Evolutionary conservation across 2,797 vertebrate genomes (phyloP), one percentile per base, ranked within the genome.

Genomic region (Sebastes hubbsi): DNA sequence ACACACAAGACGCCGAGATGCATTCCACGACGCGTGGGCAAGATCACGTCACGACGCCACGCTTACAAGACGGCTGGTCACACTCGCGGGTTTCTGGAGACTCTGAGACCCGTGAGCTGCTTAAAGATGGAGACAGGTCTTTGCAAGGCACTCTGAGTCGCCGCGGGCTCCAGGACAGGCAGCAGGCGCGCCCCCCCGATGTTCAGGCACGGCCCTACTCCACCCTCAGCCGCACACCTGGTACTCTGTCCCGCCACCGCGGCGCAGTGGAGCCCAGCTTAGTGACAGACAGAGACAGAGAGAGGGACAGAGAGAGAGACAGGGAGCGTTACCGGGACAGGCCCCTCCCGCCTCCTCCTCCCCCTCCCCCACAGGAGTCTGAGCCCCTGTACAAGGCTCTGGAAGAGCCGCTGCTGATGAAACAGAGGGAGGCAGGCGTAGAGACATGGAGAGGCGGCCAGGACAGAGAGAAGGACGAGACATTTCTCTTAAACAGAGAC

Each of bases 381-480:
- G 97, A 98, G 93, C 96, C 97, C 59, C 94, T 98, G 80, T 98
- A 98, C 93, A 97, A 97, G 88, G 97, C 96, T 66, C 94, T 98
- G 86, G 97, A 98, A 89, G 97, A 98, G 81, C 94, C 95, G 0
- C 91, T 95, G 75, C 85, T 95, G 80, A 88, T 92, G 87, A 93
- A 92, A 34, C 91, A 93, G 84, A 90, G 91, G 81, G 93, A 94
- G 22, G 75, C 78, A 4, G 52, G 84, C 4, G 56, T 81, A 2
- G 94, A 94, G 4, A 64, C 90, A 2, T 94, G 94, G 94, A 75
- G 90, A 71, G 84, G 87, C 1, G 82, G 80, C 38, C 90, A 84
- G 81, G 92, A 92, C 29, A 75, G 89, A 76, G 93, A 93, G 30
- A 91, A 91, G 71, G 92, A 94, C 0, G 91, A 94, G 82, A 87